These are phyloP conservation scores for Chironex yamaguchii DNA, from an alignment of 30 jellyfish, hydroid and myxozoan genomes.

Conservation along the genomic window DNA sequence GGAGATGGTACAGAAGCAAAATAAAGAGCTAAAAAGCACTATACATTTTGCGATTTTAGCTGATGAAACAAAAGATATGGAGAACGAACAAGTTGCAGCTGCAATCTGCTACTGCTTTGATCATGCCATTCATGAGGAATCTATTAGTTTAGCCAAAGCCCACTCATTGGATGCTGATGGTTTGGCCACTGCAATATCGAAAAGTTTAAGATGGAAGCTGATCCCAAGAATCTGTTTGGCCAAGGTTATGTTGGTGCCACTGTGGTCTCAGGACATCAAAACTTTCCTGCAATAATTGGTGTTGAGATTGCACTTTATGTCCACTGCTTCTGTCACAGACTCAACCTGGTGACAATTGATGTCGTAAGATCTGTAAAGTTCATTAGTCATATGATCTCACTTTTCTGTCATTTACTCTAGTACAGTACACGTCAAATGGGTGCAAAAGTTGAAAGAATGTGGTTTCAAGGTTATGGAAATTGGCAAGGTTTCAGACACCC, in stretches of 20 bases:
- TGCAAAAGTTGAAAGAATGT: constrained; percentile 1
- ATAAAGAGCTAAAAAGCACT: constrained; percentile 6
- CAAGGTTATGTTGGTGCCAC: too few species aligned
- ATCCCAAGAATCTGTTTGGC: constrained; percentile 39
- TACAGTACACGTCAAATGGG: constrained; percentile 42
- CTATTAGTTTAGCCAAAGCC: constrained; percentile 27
- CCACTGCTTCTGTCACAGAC: constrained; percentile 50
- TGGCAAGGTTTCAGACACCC: constrained; percentile 53
- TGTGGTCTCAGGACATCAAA: constrained; percentile 63
- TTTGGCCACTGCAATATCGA: neutral
- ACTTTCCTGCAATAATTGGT: constrained; percentile 41
- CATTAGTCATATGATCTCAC: constrained; percentile 17
- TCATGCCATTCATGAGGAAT: constrained; percentile 44
- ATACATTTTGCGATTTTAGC: constrained; percentile 23
- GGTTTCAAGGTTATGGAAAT: constrained; percentile 28
- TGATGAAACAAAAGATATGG: constrained; percentile 46
- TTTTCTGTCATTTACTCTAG: constrained; percentile 38
- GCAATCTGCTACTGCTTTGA: constrained; percentile 39
- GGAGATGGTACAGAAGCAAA: constrained; percentile 24
- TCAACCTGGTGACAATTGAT: constrained; percentile 47
- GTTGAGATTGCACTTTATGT: constrained; percentile 37
- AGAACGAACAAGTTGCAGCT: constrained; percentile 40
- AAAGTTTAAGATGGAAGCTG: neutral
- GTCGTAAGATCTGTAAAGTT: constrained; percentile 17
- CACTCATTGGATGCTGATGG: constrained; percentile 41